These are phyloP conservation scores for Hanleya hanleyi DNA, from an alignment of 2,888 invertebrate species.

Conservation along the genomic window DNA sequence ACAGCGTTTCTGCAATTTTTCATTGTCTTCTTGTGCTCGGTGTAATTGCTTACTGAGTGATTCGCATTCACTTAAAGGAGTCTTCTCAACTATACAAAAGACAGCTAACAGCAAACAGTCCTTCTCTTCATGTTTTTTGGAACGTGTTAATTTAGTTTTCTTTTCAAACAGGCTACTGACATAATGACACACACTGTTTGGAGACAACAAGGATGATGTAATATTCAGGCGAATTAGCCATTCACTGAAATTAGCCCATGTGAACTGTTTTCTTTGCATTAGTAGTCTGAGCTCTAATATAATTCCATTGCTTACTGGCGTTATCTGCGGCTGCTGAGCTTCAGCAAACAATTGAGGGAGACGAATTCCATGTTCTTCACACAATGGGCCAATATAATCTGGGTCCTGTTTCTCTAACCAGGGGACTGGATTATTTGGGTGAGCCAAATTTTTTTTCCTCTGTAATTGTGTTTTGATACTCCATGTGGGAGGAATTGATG, in stretches of 20 bases:
- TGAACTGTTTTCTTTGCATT: neutral
- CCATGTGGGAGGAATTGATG: neutral
- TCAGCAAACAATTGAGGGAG: neutral
- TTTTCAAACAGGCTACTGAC: no score
- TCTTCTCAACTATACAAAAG: no score
- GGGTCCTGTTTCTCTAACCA: neutral
- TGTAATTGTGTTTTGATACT: neutral
- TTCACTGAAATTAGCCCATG: neutral
- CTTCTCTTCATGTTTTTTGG: no score
- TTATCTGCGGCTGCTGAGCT: neutral
- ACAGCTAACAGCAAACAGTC: no score
- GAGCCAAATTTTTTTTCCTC: neutral
- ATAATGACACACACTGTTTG: no score
- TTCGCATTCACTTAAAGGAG: no score
- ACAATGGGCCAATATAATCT: neutral
- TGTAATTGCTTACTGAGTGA: no score
- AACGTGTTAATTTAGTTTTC: no score
- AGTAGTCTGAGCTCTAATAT: no score
- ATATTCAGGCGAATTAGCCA: neutral
- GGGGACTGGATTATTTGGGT: neutral
- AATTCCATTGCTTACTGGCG: neutral
- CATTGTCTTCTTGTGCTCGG: no score
- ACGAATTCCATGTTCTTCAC: neutral
- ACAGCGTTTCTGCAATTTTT: no score
- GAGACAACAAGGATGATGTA: no score